phyloP scores from a whole-genome alignment of 2,797 vertebrate genomes.

The Anisognathus igniventris region DNA sequence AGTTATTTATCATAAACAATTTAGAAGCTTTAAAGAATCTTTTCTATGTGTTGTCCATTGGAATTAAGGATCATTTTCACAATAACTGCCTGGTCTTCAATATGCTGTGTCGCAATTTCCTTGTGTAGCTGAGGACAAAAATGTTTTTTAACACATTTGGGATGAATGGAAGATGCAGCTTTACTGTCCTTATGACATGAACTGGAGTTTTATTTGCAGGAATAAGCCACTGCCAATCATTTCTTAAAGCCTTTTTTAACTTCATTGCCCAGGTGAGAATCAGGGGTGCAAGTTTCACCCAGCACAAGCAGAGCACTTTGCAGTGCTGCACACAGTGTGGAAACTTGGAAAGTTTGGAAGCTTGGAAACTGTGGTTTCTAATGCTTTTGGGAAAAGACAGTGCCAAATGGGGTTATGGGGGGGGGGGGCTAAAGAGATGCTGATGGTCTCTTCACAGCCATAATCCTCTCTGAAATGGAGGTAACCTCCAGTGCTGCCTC shows the following conservation, averaged over 20 bases:
- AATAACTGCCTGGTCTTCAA: not conserved
- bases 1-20: not conserved
- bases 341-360: not conserved
- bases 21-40: not conserved
- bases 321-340: accelerated
- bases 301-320: not conserved
- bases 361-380: not conserved
- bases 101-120: not conserved
- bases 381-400: not conserved
- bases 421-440: not conserved
- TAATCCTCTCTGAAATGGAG: not conserved
- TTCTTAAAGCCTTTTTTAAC: not conserved
- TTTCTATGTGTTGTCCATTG: not conserved
- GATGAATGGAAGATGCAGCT: not conserved
- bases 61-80: not conserved
- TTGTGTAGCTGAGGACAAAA: not conserved
- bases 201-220: not conserved
- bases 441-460: not conserved
- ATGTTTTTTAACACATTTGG: not conserved
- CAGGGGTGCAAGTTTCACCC: not conserved
- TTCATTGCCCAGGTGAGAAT: not conserved
- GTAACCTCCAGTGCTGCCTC: not conserved
- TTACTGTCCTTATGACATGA: not conserved
- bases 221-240: not conserved
- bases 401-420: accelerated